Evolutionary conservation across 2,797 vertebrate genomes (phyloP).

Genomic region (Microctenopoma stevenorrisi): DNA sequence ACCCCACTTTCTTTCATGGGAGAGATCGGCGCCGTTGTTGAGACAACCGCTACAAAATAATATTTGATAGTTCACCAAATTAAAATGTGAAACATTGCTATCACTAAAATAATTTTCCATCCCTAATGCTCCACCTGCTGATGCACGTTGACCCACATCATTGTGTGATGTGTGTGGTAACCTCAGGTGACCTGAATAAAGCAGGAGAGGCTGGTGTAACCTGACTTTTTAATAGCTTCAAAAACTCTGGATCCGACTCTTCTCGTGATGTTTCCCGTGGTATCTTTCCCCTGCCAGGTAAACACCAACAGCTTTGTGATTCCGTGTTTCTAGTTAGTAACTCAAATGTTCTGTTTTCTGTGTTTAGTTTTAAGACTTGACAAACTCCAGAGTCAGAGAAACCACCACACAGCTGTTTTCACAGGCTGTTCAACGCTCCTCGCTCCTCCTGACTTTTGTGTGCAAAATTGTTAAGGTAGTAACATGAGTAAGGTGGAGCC

Average conservation of each 20-base stretch:
- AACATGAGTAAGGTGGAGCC: neutral
- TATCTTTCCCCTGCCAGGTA: neutral
- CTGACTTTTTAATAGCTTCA: neutral
- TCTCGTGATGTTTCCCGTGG: neutral
- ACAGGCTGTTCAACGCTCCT: too few species aligned
- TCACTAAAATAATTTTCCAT: too few species aligned
- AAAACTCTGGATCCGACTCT: neutral
- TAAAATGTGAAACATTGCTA: too few species aligned
- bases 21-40: too few species aligned
- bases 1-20: neutral
- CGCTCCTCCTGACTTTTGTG: neutral
- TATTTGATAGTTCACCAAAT: neutral
- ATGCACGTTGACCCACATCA: neutral
- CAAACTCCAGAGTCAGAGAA: neutral
- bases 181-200: neutral
- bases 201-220: too few species aligned
- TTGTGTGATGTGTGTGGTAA: neutral
- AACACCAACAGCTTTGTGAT: neutral
- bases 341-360: neutral
- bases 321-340: neutral
- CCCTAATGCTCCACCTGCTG: neutral
- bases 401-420: neutral
- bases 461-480: neutral
- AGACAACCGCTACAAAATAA: rapidly evolving
- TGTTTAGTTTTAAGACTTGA: constrained; percentile 1